Evolutionary conservation across 2,888 invertebrate species (phyloP), one percentile per base, ranked within the genome.

Genomic region (Stenichneumon culpator): DNA sequence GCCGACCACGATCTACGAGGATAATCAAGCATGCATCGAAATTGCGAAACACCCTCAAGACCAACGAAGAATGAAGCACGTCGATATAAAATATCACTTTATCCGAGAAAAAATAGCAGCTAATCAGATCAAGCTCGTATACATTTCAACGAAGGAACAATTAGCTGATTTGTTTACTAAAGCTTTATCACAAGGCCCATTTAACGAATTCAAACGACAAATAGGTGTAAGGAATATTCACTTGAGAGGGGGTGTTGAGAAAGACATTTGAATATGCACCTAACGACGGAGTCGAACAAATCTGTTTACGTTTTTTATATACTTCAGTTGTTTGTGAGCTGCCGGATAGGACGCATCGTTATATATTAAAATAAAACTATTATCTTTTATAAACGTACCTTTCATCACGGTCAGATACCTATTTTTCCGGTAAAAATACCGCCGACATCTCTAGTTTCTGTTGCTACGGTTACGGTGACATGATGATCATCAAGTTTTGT

Each of bases 131-230:
- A 73, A 32, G 28, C 36, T 77, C 2, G 57, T 60, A n/a, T 82
- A 69, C 57, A 22, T 82, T 69, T 22, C 70, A 14, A 82, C 82
- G 63, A 70, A 68, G 25, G 19, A 82, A 19, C 82, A 82, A 28
- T 32, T 75, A 5, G 80, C 73, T 19, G 80, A 73, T 67, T 22
- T 16, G 22, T 70, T 70, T 3, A 79, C 69, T 0, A 70, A 67
- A 16, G n/a, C 67, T 14, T 28, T 80, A n/a, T 73, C 72, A 44
- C 44, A 14, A 9, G 14, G 44, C 3, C 14, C 44, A 44, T 44
- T 44, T 14, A 3, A 44, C 1, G 9, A 2, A 44, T 14, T 44
- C 11, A 44, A 44, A 44, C 44, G 44, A 44, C 9, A 44, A 44
- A 44, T 44, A 44, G 44, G 44, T 14, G 44, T 44, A 1, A 44